Base-by-base conservation (phyloP, 2,888 invertebrate genomes). In the Tholera decimalis region DNA sequence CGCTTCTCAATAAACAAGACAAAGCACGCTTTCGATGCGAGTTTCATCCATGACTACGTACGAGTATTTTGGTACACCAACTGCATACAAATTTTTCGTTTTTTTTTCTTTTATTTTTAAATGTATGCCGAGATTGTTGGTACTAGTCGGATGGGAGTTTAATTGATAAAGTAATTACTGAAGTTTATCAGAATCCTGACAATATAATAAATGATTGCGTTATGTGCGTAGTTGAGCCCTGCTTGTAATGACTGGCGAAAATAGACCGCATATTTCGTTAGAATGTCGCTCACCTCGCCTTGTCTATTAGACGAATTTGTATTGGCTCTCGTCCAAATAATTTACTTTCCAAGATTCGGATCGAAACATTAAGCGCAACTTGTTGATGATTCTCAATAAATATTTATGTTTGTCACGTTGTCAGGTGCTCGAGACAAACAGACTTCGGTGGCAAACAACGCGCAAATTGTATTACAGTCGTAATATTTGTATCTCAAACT, bases 201-300 rank as follows among this genome's bases (percentile, higher is more conserved):
- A 43, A 55, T 47, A 41, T 66, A 70, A 75, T 80, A 72, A 51
- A 64, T 67, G 55, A 41, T 60, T 39, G 20, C 28, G 60, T 67
- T 67, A 58, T 73, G 49, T 80, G 68, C 67, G 70, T 76, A 79
- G 80, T 79, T 65, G 68, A 63, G 65, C 58, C 64, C 67, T 55
- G 64, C 79, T 77, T 79, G 87, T 91, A 91, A 91, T 91, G 89
- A 88, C 86, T 83, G 78, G 86, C 89, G 65, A 88, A 94, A 93
- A 94, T 93, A 93, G 92, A 88, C 79, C 73, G 76, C 83, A 82
- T 89, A 87, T 88, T 88, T 86, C 85, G 85, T 85, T 80, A 77
- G 83, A 89, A 91, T 92, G 94, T 93, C 93, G 91, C 93, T 93
- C 91, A 93, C 91, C 93, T 92, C 89, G 85, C 80, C 80, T 80